Percentiles rank a stretch among this genome's conserved stretches.
Conservation (phyloP, 2,113 vertebrate species). For the Ptychochromis oligacanthus region DNA sequence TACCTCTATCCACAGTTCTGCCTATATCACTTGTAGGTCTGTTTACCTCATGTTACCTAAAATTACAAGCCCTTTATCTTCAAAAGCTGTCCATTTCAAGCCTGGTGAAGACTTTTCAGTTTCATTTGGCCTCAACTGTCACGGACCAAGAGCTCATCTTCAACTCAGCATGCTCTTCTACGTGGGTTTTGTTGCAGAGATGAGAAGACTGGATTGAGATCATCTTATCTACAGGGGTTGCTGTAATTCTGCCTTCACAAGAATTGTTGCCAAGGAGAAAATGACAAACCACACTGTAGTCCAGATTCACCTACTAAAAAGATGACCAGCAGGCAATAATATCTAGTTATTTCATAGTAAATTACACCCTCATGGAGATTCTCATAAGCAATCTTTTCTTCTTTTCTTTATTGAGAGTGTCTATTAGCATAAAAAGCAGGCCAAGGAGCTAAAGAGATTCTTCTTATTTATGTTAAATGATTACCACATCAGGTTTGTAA, state of each 20-base stretch:
- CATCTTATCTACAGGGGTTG: conserved; percentile 12
- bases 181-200: background rate
- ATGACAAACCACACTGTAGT: conserved; percentile 10
- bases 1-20: background rate
- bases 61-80: conserved; percentile 7
- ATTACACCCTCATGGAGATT: background rate
- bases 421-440: background rate
- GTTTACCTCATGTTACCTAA: conserved; percentile 32
- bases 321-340: background rate
- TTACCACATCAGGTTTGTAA: background rate
- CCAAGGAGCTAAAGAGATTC: background rate
- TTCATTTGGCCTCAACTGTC: conserved; percentile 29
- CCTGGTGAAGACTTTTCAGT: background rate
- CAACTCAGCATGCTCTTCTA: conserved; percentile 34
- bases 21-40: background rate
- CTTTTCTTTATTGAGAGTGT: background rate
- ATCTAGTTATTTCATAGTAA: background rate
- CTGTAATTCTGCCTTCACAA: background rate
- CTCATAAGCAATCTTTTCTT: background rate
- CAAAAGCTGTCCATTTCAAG: background rate
- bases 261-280: conserved; percentile 5
- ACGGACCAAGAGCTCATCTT: conserved; percentile 43
- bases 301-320: background rate
- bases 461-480: background rate
- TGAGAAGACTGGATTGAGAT: background rate